These are phyloP conservation scores for Iselma pallidipennis DNA, from an alignment of 2,888 invertebrate genomes.

Conservation along the genomic window DNA sequence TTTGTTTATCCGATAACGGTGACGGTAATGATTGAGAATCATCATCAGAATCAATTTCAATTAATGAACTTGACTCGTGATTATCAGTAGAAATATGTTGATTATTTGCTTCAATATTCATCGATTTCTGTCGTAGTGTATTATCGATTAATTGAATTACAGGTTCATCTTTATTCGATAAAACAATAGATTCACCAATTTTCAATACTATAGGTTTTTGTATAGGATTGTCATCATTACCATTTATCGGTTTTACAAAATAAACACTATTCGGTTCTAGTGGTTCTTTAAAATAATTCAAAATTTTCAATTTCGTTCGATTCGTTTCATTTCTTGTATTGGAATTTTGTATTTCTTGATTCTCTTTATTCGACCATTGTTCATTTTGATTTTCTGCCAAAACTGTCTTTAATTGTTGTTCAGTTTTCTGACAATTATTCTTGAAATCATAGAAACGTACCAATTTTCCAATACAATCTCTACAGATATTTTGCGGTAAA, in stretches of 20 bases:
- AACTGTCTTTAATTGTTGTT: neutral
- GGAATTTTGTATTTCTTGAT: too few species aligned
- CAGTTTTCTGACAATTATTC: neutral
- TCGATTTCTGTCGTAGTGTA: neutral
- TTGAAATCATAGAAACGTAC: neutral
- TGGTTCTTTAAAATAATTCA: neutral
- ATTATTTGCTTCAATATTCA: neutral
- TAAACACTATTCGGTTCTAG: neutral
- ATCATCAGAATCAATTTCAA: too few species aligned
- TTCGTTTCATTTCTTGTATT: too few species aligned
- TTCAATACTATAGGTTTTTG: neutral
- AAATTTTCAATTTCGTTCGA: neutral
- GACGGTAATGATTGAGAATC: too few species aligned
- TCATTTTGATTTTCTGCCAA: neutral
- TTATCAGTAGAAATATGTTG: too few species aligned
- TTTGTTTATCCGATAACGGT: too few species aligned
- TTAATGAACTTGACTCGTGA: too few species aligned
- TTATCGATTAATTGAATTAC: neutral
- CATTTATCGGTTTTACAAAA: neutral
- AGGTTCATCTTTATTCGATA: neutral
- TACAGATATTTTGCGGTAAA: neutral
- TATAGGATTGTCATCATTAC: too few species aligned
- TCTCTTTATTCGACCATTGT: too few species aligned
- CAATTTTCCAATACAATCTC: neutral
- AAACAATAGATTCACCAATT: neutral